Conservation (phyloP, 1,140 invertebrate species). For the Drosophila santomea region DNA sequence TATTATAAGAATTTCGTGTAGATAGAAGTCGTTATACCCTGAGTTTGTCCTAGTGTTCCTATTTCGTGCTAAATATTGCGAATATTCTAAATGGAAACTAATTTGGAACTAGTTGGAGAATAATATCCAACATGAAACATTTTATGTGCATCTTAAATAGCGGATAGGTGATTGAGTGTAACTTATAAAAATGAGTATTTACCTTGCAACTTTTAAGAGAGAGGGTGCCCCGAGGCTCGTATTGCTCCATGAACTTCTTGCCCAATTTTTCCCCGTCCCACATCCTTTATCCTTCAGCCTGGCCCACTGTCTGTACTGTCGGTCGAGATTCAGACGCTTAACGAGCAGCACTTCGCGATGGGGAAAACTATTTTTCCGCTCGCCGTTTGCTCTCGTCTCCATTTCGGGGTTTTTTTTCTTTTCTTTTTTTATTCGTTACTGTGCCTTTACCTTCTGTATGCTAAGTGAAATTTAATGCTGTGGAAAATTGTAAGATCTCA, state of each 20-base stretch:
- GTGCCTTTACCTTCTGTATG: slow-evolving; percentile 49
- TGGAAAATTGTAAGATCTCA: slow-evolving; percentile 71
- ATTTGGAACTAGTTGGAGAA: too few species aligned
- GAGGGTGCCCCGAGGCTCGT: background rate
- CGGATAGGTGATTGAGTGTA: too few species aligned
- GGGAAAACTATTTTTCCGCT: slow-evolving; percentile 35
- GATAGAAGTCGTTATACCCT: background rate
- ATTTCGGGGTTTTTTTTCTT: background rate
- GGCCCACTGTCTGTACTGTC: slow-evolving; percentile 33
- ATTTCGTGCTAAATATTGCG: too few species aligned
- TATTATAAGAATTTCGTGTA: too few species aligned
- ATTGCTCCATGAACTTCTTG: background rate
- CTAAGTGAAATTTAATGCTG: slow-evolving; percentile 73
- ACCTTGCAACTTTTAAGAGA: background rate
- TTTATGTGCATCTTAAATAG: too few species aligned
- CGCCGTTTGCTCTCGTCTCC: slow-evolving; percentile 1
- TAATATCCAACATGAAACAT: too few species aligned
- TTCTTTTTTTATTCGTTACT: background rate
- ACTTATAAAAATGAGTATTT: background rate
- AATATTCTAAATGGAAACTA: too few species aligned
- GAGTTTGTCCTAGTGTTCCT: too few species aligned
- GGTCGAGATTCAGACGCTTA: slow-evolving; percentile 56
- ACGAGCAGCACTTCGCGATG: slow-evolving; percentile 50
- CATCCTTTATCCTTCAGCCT: background rate
- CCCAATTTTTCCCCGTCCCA: background rate